Conservation (phyloP, 2,113 vertebrate genomes). For the pig (Sus scrofa) region DNA sequence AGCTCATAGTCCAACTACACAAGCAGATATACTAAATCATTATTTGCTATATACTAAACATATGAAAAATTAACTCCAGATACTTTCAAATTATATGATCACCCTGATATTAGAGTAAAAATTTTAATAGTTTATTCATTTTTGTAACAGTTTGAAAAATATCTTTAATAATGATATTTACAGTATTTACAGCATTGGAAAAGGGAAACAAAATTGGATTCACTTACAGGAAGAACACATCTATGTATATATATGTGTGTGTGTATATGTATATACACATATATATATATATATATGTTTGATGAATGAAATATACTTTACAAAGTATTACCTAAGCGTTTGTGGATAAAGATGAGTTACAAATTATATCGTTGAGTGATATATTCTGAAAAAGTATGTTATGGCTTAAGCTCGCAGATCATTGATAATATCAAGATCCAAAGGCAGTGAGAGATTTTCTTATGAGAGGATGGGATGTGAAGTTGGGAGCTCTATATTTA, state of each 20-base stretch:
- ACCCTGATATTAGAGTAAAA: not conserved
- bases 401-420: not conserved
- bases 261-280: not conserved
- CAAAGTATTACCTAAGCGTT: not conserved
- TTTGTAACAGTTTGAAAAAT: not conserved
- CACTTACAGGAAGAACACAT: not conserved
- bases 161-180: not conserved
- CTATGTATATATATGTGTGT: no score
- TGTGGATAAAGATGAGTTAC: not conserved
- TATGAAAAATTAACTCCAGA: not conserved
- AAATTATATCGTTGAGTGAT: not conserved
- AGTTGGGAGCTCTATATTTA: not conserved
- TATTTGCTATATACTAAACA: not conserved
- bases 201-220: not conserved
- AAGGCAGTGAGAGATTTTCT: not conserved
- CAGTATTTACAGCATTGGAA: not conserved
- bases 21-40: not conserved
- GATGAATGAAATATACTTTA: not conserved
- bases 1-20: not conserved
- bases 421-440: not conserved
- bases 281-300: not conserved
- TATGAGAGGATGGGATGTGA: not conserved
- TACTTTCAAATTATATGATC: not conserved
- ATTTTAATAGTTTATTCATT: not conserved
- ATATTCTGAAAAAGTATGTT: not conserved